Base-by-base conservation (phyloP, 2,113 vertebrate genomes). In the Verasper variegatus region DNA sequence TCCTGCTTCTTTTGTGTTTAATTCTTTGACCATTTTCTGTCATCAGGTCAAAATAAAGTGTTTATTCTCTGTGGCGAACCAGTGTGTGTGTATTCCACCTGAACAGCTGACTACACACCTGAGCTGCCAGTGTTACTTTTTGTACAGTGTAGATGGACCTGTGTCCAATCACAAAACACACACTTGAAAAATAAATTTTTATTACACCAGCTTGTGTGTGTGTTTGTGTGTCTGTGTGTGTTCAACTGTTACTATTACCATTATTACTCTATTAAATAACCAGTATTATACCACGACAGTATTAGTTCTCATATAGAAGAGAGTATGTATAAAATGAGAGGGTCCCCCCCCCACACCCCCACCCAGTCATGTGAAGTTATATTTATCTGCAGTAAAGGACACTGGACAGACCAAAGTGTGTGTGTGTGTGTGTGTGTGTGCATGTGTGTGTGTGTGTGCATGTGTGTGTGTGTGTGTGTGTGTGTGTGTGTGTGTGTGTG, bases 351-450 rank as follows among this genome's bases (percentile, higher is more conserved):
- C 35, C 35, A 27, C 27, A 27, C 31, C 35, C 27, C 3, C 27
- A 1, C 35, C 35, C 35, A n/a, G 57, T 80, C 71, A 80, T 82
- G 68, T 76, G 57, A 56, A 56, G 66, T 42, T 90, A 86, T 76
- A 78, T 85, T 89, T 89, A 84, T 65, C 60, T 49, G 18, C 21
- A 57, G 61, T 68, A 77, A 82, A 81, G 62, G 68, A 67, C 56
- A 26, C 77, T 73, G 74, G 55, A 61, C 72, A 51, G 60, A 0
- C 55, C 23, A 7, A 55, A 8, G 21, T 45, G 54, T 70, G 58
- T 49, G 62, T 58, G 24, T 27, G 24, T 78, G 49, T 52, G 20
- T n/a, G 49, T 20, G 12, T 35, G 21, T 27, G 55, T 70, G 49
- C 23, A 40, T 71, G 71, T 66, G 61, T 20, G 6, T 8, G 14